Evolutionary conservation across 30 jellyfish, hydroid and myxozoan species (phyloP).

Genomic region (Hydractinia echinata): DNA sequence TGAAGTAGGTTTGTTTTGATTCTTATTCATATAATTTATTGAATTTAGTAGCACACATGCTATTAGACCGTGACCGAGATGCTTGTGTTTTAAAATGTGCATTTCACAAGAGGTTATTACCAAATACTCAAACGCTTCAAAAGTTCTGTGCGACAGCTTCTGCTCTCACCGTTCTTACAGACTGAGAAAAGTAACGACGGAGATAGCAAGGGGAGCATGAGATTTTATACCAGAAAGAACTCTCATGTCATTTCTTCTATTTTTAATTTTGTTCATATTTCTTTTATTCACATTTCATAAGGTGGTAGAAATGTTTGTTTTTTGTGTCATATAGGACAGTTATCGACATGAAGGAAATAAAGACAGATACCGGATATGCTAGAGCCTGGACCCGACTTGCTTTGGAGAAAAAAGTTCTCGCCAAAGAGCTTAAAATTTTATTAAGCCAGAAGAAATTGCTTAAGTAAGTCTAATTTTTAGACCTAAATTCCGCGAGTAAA

Average conservation of each 20-base stretch:
- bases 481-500: neutral
- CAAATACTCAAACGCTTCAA: too few relatives aligned
- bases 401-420: slow-evolving; percentile 69
- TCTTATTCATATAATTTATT: neutral
- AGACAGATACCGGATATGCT: slow-evolving; percentile 95
- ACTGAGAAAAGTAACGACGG: neutral
- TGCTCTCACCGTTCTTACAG: too few relatives aligned
- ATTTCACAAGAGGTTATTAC: too few relatives aligned
- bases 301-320: neutral
- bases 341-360: slow-evolving; percentile 79
- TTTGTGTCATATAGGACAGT: slow-evolving; percentile 51
- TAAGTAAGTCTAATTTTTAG: slow-evolving; percentile 34
- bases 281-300: neutral
- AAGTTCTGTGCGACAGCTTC: too few relatives aligned
- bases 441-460: slow-evolving; percentile 61
- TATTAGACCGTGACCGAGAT: too few relatives aligned
- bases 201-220: too few relatives aligned
- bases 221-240: neutral
- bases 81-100: too few relatives aligned
- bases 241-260: neutral
- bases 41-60: too few relatives aligned
- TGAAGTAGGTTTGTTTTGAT: slow-evolving; percentile 49
- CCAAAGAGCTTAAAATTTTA: slow-evolving; percentile 63
- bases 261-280: neutral
- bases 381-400: slow-evolving; percentile 98